phyloP scores from a whole-genome alignment of 2,888 invertebrate species.

The Xiphydria camelus region DNA sequence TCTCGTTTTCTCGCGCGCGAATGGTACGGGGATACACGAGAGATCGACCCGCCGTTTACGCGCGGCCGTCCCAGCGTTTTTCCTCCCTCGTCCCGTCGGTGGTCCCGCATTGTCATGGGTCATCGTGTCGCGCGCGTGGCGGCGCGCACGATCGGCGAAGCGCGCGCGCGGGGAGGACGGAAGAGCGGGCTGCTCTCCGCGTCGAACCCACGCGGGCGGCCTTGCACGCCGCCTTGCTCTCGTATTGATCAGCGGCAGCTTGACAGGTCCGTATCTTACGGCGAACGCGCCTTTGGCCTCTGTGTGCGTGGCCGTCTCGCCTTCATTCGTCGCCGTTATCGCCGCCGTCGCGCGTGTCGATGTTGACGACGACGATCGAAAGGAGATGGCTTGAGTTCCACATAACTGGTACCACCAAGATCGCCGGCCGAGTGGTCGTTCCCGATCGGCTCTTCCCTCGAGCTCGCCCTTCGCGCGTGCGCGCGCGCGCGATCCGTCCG shows the following conservation, averaged over 20 bases:
- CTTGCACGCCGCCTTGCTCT: conserved; percentile 55
- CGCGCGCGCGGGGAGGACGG: no score
- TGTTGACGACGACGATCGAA: no score
- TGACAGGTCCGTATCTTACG: conserved; percentile 42
- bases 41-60: background rate
- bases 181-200: background rate
- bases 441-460: conserved; percentile 56
- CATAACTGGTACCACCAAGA: background rate
- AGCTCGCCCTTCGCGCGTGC: conserved; percentile 59
- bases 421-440: background rate
- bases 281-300: conserved; percentile 7
- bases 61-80: background rate
- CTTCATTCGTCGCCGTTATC: background rate
- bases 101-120: background rate
- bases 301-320: conserved; percentile 2
- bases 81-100: background rate
- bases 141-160: background rate
- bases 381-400: no score
- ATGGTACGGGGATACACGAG: no score
- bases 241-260: conserved; percentile 51
- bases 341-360: background rate
- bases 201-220: conserved; percentile 43
- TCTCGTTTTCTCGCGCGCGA: no score
- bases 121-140: background rate
- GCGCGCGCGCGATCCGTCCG: conserved; percentile 58